Evolutionary conservation across 2,888 invertebrate species (phyloP), one percentile per base, ranked within the genome.

Genomic region (Clostera curtula): DNA sequence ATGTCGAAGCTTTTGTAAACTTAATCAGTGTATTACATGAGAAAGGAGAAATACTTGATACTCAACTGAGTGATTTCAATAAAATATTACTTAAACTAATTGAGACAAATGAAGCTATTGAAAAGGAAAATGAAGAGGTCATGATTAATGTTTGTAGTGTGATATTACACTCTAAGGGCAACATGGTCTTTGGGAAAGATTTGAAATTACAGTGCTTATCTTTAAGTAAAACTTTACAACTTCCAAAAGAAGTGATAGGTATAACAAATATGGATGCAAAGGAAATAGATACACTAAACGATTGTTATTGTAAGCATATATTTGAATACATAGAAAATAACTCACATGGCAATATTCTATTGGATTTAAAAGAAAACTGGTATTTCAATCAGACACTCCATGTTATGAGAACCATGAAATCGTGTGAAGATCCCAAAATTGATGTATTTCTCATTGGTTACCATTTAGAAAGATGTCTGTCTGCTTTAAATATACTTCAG

Each of bases 131-230:
- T 25, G 27, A 53, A 31, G 50, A 59, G 24, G 30, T 50, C 14
- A 12, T 74, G 17, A 22, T 49, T 17, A 60, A 60, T 40, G 71
- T 79, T 27, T 66, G 68, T 36, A 37, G 41, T 25, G 50, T 56
- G 7, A 53, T 83, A 32, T 42, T 76, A 2, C 50, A 39, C 34
- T 49, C 59, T 7, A 58, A 42, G 25, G 40, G 41, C 5, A 55
- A 40, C 31, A 55, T 44, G 35, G 41, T 64, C 28, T 75, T 73
- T 34, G 57, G 35, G 27, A 69, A 57, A 28, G 58, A 71, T 16
- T 39, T 77, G 11, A 69, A 60, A 44, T 39, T 63, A 5, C 44
- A 57, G 31, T 75, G 77, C 37, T 51, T 80, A 25, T 55, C 56
- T 19, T 36, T 73, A 24, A 67, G 63, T 34, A 50, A 49, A 30